A percentile compares a stretch with the other conserved stretches of the same genome.
Evolutionary conservation across 1,140 invertebrate species (phyloP).

Genomic region (Plutomurus gul): DNA sequence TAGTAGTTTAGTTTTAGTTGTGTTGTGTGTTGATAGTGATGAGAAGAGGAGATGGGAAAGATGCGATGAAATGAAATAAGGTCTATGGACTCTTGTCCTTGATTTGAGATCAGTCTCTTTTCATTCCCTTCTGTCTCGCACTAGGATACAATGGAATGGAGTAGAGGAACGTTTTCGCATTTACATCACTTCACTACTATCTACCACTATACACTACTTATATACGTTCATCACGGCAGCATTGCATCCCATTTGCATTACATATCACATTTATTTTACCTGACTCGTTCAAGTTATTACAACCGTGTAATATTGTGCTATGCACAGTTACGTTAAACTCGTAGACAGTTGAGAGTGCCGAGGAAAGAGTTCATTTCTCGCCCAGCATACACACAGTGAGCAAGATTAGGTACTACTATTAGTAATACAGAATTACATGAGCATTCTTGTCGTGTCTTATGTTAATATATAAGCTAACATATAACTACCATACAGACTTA

Average conservation of each 20-base stretch:
- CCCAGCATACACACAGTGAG: too few relatives aligned
- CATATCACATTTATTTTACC: neutral
- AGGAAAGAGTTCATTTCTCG: too few relatives aligned
- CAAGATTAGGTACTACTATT: too few relatives aligned
- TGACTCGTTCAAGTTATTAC: neutral
- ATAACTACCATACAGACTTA: too few relatives aligned
- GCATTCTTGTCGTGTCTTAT: too few relatives aligned
- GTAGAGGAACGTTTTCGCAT: neutral
- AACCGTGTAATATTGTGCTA: neutral
- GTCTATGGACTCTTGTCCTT: conserved; percentile 28
- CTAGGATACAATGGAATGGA: neutral
- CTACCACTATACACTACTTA: too few relatives aligned
- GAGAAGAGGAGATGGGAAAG: conserved; percentile 11
- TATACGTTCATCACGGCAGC: too few relatives aligned
- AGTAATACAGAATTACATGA: too few relatives aligned
- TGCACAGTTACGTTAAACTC: neutral
- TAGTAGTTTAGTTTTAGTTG: too few relatives aligned
- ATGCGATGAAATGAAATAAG: conserved; percentile 19
- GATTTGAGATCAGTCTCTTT: conserved; percentile 13
- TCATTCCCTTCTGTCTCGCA: conserved; percentile 22
- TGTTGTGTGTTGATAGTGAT: conserved; percentile 10
- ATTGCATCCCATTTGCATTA: neutral
- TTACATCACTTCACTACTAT: neutral
- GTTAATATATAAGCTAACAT: too few relatives aligned
- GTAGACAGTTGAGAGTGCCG: too few relatives aligned